phyloP scores from a whole-genome alignment of 2,888 invertebrate species.

The Eupsilia transversa region DNA sequence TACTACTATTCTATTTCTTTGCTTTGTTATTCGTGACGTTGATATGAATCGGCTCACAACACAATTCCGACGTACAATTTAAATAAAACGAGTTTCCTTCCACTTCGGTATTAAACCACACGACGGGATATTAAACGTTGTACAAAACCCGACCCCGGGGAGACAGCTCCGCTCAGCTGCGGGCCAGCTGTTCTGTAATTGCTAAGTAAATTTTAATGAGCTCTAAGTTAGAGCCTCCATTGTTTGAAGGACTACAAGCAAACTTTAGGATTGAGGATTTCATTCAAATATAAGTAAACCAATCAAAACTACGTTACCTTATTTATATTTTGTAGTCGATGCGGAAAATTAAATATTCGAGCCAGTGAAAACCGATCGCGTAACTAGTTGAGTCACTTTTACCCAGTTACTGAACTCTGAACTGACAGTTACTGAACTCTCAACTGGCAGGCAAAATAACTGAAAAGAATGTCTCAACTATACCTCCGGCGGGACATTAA shows the following conservation, averaged over 20 bases:
- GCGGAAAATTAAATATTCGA: background rate
- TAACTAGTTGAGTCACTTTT: constrained; percentile 17
- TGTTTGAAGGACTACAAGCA: constrained; percentile 9
- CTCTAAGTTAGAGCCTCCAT: constrained; percentile 22
- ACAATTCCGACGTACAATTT: constrained; percentile 21
- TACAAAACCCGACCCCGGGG: constrained; percentile 3
- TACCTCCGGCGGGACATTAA: constrained; percentile 34
- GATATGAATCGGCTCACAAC: background rate
- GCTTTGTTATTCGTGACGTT: constrained; percentile 11
- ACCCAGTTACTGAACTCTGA: constrained; percentile 27
- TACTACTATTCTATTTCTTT: background rate
- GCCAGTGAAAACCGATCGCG: constrained; percentile 4
- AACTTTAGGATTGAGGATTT: constrained; percentile 23
- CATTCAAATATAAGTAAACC: constrained; percentile 16
- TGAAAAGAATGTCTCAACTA: constrained; percentile 36
- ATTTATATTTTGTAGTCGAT: constrained; percentile 9
- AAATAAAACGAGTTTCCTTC: constrained; percentile 33
- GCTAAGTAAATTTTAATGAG: constrained; percentile 48
- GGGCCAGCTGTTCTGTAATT: constrained; percentile 41
- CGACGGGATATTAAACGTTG: constrained; percentile 39
- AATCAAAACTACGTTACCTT: background rate
- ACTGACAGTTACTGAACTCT: too few species aligned
- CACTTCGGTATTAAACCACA: constrained; percentile 30
- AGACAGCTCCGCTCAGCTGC: background rate
- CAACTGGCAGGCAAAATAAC: constrained; percentile 39